Conservation (phyloP, 2,888 invertebrate species). For the Andrena trimmerana region DNA sequence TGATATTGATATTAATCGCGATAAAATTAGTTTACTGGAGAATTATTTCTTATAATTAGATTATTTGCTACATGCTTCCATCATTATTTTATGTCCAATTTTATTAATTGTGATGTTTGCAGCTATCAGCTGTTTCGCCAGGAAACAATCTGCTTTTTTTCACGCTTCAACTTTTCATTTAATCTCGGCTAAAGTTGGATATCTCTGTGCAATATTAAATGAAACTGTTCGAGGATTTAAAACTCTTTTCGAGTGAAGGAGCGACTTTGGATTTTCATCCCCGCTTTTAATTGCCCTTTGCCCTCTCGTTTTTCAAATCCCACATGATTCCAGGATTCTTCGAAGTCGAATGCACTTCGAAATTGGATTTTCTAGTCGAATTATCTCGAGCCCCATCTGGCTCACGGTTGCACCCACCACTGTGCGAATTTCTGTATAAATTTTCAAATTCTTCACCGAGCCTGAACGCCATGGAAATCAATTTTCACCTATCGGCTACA, state of each 20-base stretch:
- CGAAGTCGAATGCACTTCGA: neutral
- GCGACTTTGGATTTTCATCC: neutral
- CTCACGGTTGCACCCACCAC: neutral
- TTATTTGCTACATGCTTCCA: no score
- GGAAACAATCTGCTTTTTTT: neutral
- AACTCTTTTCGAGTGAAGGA: neutral
- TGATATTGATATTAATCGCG: no score
- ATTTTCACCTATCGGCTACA: neutral
- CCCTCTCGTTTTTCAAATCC: neutral
- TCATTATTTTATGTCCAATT: no score
- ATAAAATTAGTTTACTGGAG: no score
- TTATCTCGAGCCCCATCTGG: conserved; percentile 6
- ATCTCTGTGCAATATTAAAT: neutral
- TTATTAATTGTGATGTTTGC: no score
- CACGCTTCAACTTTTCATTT: neutral
- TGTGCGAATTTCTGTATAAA: neutral
- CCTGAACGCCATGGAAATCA: neutral
- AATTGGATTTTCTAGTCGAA: conserved; percentile 42
- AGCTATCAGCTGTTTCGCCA: no score
- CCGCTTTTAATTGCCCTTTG: neutral
- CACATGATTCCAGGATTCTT: neutral
- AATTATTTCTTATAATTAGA: no score
- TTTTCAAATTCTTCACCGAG: neutral
- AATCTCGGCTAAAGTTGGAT: neutral
- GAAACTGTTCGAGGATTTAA: neutral